Conservation (phyloP, 2,113 vertebrate species). For the Eudyptes chrysolophus region DNA sequence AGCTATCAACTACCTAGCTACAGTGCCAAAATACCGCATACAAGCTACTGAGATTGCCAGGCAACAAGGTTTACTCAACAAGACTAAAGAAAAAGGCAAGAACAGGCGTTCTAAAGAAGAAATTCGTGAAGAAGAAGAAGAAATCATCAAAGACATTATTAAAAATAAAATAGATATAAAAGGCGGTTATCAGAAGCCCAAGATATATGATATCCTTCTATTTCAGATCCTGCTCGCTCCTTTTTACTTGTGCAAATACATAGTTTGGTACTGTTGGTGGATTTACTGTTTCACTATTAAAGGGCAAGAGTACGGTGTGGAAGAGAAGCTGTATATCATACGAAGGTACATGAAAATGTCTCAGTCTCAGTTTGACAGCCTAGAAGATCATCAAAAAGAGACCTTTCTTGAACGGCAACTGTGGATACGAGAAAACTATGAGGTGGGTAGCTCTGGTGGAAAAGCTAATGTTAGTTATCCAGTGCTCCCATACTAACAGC, state of each 20-base stretch:
- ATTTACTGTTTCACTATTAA: constrained; percentile 90
- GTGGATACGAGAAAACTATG: constrained; percentile 92
- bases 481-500: neutral
- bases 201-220: constrained; percentile 89
- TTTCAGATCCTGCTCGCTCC: constrained; percentile 90
- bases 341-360: constrained; percentile 95
- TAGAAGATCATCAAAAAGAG: constrained; percentile 85
- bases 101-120: constrained; percentile 93
- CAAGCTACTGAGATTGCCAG: constrained; percentile 93
- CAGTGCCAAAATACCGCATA: constrained; percentile 94
- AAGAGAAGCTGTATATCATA: constrained; percentile 93
- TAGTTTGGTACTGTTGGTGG: constrained; percentile 88
- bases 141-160: constrained; percentile 95
- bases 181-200: constrained; percentile 96
- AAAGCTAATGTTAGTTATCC: neutral
- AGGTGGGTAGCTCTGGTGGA: constrained; percentile 74
- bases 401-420: constrained; percentile 86
- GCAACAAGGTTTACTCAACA: constrained; percentile 93
- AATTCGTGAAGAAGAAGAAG: constrained; percentile 93
- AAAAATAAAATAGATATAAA: constrained; percentile 99
- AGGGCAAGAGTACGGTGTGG: constrained; percentile 88
- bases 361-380: constrained; percentile 91
- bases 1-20: constrained; percentile 93
- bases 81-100: constrained; percentile 91
- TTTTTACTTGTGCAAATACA: constrained; percentile 82